These are phyloP conservation scores for Volucella inanis DNA, from an alignment of 2,888 invertebrate species.

Conservation along the genomic window DNA sequence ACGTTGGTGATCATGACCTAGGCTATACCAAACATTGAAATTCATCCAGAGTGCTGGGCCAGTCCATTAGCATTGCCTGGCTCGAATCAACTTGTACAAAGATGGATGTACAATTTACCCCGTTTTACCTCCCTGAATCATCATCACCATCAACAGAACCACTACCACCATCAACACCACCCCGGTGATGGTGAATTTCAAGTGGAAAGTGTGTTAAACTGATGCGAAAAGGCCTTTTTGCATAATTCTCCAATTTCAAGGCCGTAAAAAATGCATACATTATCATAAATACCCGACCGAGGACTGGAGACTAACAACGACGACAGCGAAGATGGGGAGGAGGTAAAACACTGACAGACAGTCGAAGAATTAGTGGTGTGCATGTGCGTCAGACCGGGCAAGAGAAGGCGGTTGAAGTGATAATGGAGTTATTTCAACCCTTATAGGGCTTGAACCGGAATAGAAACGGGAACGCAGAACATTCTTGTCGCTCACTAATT, in stretches of 20 bases:
- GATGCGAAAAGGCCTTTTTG: conserved; percentile 74
- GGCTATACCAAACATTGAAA: conserved; percentile 66
- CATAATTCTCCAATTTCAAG: conserved; percentile 75
- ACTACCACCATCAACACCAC: conserved; percentile 15
- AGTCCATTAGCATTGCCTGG: conserved; percentile 67
- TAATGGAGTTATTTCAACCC: conserved; percentile 74
- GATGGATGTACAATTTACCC: conserved; percentile 63
- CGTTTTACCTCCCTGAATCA: conserved; percentile 1
- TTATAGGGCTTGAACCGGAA: conserved; percentile 47
- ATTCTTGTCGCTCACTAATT: conserved; percentile 53
- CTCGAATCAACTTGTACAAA: conserved; percentile 30
- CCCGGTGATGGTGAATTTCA: conserved; percentile 53
- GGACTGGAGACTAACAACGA: too few relatives aligned
- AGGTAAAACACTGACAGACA: conserved; percentile 6
- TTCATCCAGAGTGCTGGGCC: conserved; percentile 69
- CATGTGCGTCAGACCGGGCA: conserved; percentile 4
- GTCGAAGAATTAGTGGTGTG: not conserved
- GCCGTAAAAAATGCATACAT: conserved; percentile 74
- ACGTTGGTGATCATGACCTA: conserved; percentile 68
- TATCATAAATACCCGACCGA: conserved; percentile 64
- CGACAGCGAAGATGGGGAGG: conserved; percentile 49
- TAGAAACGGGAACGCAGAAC: conserved; percentile 29
- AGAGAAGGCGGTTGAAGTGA: conserved; percentile 41
- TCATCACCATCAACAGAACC: conserved; percentile 4
- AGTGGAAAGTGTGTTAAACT: conserved; percentile 71